Percentiles rank a stretch among this genome's conserved stretches.
Conservation (phyloP, 2,113 vertebrate species). For the Sinocyclocheilus anophthalmus region DNA sequence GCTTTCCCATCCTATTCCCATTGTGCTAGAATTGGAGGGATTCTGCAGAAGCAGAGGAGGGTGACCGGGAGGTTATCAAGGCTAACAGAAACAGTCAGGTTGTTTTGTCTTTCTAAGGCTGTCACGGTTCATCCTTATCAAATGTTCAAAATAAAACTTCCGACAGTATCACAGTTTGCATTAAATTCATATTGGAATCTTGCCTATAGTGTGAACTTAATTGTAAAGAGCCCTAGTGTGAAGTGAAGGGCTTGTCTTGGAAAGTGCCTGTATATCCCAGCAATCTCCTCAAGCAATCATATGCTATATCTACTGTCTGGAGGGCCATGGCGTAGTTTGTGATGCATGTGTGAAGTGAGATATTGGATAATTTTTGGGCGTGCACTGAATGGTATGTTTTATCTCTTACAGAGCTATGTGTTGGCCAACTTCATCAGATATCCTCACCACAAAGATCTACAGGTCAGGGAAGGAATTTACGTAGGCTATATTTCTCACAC, state of each 20-base stretch:
- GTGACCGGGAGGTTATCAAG: conserved; percentile 41
- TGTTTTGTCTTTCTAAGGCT: conserved; percentile 34
- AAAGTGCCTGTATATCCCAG: conserved; percentile 3
- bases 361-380: conserved; percentile 1
- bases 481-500: not conserved
- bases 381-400: conserved; percentile 26
- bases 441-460: not conserved
- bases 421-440: not conserved
- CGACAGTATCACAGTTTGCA: not conserved
- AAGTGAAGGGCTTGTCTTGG: not conserved
- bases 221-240: not conserved
- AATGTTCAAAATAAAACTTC: not conserved
- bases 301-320: not conserved
- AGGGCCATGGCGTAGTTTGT: not conserved
- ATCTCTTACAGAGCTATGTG: conserved; percentile 13
- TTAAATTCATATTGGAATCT: not conserved
- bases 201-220: not conserved
- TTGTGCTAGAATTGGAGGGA: conserved; percentile 50
- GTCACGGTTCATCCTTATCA: conserved; percentile 1
- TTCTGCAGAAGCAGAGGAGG: not conserved
- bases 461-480: not conserved
- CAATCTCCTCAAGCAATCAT: conserved; percentile 13
- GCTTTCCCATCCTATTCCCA: conserved; percentile 23
- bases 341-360: conserved; percentile 20
- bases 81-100: not conserved